Evolutionary conservation across 2,797 vertebrate genomes (phyloP).

Genomic region (Xiphophorus birchmanni): DNA sequence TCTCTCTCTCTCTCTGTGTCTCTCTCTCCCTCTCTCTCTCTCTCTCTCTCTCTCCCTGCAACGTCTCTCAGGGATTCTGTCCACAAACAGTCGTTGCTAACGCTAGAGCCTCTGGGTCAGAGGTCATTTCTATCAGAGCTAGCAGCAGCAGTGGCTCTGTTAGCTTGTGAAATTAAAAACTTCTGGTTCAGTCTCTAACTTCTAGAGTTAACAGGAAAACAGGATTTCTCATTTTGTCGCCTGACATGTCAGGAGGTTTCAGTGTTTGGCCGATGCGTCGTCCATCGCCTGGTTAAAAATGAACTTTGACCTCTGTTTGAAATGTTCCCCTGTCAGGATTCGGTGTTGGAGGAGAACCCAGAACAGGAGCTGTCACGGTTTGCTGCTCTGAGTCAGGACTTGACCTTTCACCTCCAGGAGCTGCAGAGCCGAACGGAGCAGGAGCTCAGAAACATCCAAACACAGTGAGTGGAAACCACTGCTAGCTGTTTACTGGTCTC

Average conservation of each 20-base stretch:
- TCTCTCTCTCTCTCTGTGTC: too few relatives aligned
- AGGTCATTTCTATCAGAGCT: neutral
- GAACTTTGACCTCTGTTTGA: neutral
- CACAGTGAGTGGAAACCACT: constrained; percentile 51
- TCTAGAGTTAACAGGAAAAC: neutral
- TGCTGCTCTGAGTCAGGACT: constrained; percentile 46
- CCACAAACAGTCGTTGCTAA: neutral
- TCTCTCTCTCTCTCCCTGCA: too few relatives aligned
- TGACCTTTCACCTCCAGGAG: constrained; percentile 67
- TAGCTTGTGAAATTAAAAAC: neutral
- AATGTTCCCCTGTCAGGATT: constrained; percentile 36
- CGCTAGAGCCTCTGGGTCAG: neutral
- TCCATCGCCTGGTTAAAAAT: neutral
- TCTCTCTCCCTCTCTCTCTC: too few relatives aligned
- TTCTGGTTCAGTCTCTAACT: neutral
- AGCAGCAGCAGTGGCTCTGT: neutral
- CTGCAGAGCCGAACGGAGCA: constrained; percentile 69
- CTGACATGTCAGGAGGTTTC: too few relatives aligned
- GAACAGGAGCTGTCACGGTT: constrained; percentile 44
- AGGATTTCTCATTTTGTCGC: neutral
- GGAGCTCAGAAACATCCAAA: constrained; percentile 64
- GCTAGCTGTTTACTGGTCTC: neutral
- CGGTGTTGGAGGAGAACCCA: constrained; percentile 27
- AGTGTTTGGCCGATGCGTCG: too few relatives aligned
- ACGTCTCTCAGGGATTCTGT: neutral